Percentiles rank a stretch among this genome's conserved stretches.
phyloP scores from a whole-genome alignment of 2,797 vertebrate genomes.

The Pyrocephalus nanus region DNA sequence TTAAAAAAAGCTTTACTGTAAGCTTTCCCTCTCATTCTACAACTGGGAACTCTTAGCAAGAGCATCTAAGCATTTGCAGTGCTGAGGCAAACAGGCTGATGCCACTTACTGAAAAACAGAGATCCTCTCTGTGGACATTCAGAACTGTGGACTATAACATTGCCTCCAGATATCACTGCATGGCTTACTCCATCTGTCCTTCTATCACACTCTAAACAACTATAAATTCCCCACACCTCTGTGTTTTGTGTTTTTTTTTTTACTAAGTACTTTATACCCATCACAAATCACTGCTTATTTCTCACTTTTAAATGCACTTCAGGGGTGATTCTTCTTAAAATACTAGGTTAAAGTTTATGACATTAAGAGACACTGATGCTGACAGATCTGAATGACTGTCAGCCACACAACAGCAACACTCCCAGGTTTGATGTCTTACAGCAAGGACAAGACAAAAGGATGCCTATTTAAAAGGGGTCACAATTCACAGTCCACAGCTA shows the following conservation, averaged over 20 bases:
- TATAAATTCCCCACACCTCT: background rate
- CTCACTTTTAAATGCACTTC: background rate
- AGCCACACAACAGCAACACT: background rate
- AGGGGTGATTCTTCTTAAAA: background rate
- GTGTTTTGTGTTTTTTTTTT: background rate
- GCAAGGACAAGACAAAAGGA: background rate
- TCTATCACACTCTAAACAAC: background rate
- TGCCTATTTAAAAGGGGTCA: background rate
- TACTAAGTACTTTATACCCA: background rate
- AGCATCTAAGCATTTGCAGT: background rate
- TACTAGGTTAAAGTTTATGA: background rate
- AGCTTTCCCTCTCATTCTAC: background rate
- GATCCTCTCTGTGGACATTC: background rate
- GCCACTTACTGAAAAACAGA: background rate
- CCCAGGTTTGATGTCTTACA: background rate
- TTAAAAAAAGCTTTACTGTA: background rate
- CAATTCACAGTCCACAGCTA: background rate
- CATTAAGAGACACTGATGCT: background rate
- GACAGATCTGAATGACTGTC: background rate
- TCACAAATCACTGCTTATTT: background rate
- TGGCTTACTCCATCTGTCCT: background rate
- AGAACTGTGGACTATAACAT: background rate
- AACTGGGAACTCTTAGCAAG: background rate
- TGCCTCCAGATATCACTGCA: background rate
- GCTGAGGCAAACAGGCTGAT: background rate